Evolutionary conservation across 2,888 invertebrate genomes (phyloP), one percentile per base, ranked within the genome.

Genomic region (Deilephila porcellus): DNA sequence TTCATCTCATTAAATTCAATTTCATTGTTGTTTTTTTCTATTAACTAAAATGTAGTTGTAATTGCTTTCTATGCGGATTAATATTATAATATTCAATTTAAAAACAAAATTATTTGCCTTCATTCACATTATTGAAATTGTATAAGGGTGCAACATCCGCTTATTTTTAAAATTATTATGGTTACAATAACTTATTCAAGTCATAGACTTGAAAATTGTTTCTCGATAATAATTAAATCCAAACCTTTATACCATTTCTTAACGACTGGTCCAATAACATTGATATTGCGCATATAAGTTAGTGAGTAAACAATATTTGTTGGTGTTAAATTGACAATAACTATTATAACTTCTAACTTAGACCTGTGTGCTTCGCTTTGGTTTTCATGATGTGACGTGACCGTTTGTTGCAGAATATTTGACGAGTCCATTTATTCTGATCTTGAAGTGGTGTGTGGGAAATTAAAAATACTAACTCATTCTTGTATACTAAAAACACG

Each of bases 371-470:
- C 56, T 29, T 71, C 32, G 34, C 19, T 56, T 32, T 67, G 14
- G 67, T 45, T 34, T 71, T 71, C 59, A 59, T 71, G 53, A 25
- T 63, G 53, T 72, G 67, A 67, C 64, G 32, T 67, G 59, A 73
- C 72, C 64, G 71, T 82, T 88, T 86, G 85, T 95, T 94, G 74
- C 94, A 96, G 96, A 94, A 95, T 96, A 88, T 95, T 95, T 91
- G 95, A 95, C 85, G 95, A 96, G 86, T 95, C 95, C 80, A 92
- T 96, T 81, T 95, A 95, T 90, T 94, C 95, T 83, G 96, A 96
- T 90, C 90, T 96, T 87, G 95, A 96, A 88, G 93, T 96, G 88
- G 93, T 94, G 84, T 94, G 95, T 86, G 95, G 95, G 83, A 94
- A 93, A 91, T 89, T 94, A 86, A 92, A 95, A 90, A 91, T 96